Evolutionary conservation across 2,797 vertebrate genomes (phyloP).

Genomic region (Pogoniulus pusillus): DNA sequence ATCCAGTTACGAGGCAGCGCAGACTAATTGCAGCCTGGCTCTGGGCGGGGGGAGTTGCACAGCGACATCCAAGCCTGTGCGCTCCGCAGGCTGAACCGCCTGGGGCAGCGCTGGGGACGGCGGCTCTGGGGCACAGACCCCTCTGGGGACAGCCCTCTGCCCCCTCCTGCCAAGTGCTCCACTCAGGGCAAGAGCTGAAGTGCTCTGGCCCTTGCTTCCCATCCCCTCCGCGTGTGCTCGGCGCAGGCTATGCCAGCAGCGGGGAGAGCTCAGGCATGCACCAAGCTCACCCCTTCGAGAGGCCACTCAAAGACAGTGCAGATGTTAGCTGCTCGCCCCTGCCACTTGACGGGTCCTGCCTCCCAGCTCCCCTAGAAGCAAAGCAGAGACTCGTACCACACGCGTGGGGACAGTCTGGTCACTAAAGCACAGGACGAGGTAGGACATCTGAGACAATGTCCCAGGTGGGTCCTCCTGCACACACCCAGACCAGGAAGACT

Average conservation of each 20-base stretch:
- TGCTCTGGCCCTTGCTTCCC: background rate
- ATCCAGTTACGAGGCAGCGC: background rate
- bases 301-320: background rate
- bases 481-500: background rate
- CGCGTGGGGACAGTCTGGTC: background rate
- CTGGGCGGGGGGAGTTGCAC: background rate
- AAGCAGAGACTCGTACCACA: fast-evolving
- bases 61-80: fast-evolving
- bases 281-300: background rate
- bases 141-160: too few relatives aligned
- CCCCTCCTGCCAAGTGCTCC: background rate
- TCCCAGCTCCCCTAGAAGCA: fast-evolving
- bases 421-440: fast-evolving
- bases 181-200: background rate
- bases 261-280: fast-evolving
- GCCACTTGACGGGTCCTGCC: fast-evolving
- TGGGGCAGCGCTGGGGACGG: background rate
- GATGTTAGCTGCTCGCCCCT: background rate
- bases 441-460: fast-evolving
- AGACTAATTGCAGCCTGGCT: background rate
- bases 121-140: background rate
- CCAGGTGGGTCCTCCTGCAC: fast-evolving
- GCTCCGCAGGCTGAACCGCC: fast-evolving
- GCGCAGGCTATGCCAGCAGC: fast-evolving
- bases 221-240: fast-evolving